Evolutionary conservation across 1,140 invertebrate species (phyloP), one percentile per base, ranked within the genome.

Genomic region (Sycobia sp.): DNA sequence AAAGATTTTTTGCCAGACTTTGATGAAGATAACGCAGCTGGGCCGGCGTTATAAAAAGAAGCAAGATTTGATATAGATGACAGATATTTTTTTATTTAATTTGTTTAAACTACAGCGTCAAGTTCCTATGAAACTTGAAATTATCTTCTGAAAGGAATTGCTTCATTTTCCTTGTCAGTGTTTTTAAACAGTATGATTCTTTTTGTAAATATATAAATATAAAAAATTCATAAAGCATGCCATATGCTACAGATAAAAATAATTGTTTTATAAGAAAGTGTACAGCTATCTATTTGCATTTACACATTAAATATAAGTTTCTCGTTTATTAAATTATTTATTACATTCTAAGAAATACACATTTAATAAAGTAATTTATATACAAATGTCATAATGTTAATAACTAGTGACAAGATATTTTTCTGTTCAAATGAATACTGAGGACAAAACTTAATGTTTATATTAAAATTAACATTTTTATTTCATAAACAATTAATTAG

Each of bases 1-100:
- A 82, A 80, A 76, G 80, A 84, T 64, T 83, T 83, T 76, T 71
- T 83, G 67, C 70, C 72, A 29, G 80, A 84, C 70, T 80, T 78
- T 32, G 84, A 85, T 20, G 82, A 84, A 55, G 79, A 84, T 38
- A 78, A 82, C 59, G 80, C 77, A 50, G 69, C 76, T 62, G 84
- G 82, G 60, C 82, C 84, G 65, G 82, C 82, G 51, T 69, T 72
- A 68, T 67, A 62, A 75, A 64, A 36, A 69, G 25, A 51, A 62
- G 65, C 57, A 32, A 16, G 14, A 56, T 39, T 41, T 39, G 23
- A 50, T 7, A 32, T 32, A 32, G n/a, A n/a, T n/a, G n/a, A n/a
- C n/a, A n/a, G 41, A 43, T 65, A 63, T 43, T 63, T 63, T 70
- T 57, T 57, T 63, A 57, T 57, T 63, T 50, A 63, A 5, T 50